Base-by-base conservation (phyloP, 2,113 vertebrate genomes). In the Ancistrus triradiatus region DNA sequence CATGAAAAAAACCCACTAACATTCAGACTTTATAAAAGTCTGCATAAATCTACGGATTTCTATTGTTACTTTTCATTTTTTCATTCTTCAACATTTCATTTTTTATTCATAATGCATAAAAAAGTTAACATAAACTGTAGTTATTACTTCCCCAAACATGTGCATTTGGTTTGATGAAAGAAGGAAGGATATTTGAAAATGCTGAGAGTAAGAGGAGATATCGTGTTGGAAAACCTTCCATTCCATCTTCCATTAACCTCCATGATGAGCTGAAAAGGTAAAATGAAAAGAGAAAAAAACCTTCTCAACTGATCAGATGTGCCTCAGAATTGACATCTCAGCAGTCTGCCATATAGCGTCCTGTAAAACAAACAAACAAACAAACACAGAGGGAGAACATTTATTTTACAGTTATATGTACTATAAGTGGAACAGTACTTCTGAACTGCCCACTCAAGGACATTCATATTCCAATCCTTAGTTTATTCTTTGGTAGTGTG, bases 331-430 rank as follows among this genome's bases (percentile, higher is more conserved):
- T 62, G 58, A 73, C 27, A 72, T 68, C 76, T 97, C 89, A 98
- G 83, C 87, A 95, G 78, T 98, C 96, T 37, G 96, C 96, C 93
- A 98, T 93, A 67, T 98, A 98, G 17, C 94, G 90, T 59, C 96
- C 96, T 98, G 73, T 48, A 87, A 86, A 33, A 57, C 25, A 42
- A 6, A 52, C 14, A 59, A 18, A 46, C 19, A 53, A 9, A 38
- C 25, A 66, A 2, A 40, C 31, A 33, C 7, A 35, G 25, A 22
- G 6, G 4, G 6, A n/a, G 1, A 42, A 14, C n/a, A n/a, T 42
- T 5, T 5, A 3, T 42, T 42, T n/a, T 42, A n/a, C 3, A 14
- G 13, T 14, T 6, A 14, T n/a, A 42, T 14, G 3, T 14, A 2
- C 38, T 31, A 4, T 31, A 31, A 31, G 5, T 19, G 17, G 56